These are phyloP conservation scores for Nomada ferruginata DNA, from an alignment of 2,888 invertebrate genomes.

Conservation along the genomic window DNA sequence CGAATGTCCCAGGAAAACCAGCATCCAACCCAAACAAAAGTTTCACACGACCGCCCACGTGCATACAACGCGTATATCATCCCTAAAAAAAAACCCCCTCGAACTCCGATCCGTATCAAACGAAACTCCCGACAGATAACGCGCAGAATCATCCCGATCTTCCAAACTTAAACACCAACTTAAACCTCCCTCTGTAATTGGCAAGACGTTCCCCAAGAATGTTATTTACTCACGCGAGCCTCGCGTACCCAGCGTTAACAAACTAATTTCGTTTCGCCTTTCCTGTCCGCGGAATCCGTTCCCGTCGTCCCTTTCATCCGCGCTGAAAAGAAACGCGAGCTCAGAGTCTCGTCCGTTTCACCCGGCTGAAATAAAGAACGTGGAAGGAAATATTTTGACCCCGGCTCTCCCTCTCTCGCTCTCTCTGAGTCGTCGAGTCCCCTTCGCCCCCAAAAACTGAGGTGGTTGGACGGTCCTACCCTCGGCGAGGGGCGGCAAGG, in stretches of 20 bases:
- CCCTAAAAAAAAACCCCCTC: no score
- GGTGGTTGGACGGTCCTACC: background rate
- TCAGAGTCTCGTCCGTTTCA: constrained; percentile 10
- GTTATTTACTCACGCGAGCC: constrained; percentile 13
- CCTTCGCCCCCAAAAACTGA: background rate
- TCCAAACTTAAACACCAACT: background rate
- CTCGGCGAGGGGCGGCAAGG: constrained; percentile 59
- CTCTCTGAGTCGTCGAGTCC: background rate
- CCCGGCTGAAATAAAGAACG: constrained; percentile 34
- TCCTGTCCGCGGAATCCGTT: background rate
- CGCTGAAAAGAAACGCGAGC: constrained; percentile 22
- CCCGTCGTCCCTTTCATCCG: constrained; percentile 6
- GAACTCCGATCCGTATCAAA: no score
- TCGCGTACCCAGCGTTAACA: constrained; percentile 26
- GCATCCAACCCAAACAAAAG: no score
- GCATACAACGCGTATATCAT: no score
- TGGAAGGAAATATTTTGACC: constrained; percentile 52
- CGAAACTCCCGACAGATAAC: no score
- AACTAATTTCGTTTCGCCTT: constrained; percentile 41
- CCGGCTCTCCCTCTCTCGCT: background rate
- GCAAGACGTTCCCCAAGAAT: constrained; percentile 25
- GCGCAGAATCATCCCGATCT: no score
- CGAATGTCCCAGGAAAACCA: no score
- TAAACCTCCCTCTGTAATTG: constrained; percentile 26
- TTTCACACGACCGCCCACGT: no score